Conservation (phyloP, 2,888 invertebrate species). For the Eristalis arbustorum region DNA sequence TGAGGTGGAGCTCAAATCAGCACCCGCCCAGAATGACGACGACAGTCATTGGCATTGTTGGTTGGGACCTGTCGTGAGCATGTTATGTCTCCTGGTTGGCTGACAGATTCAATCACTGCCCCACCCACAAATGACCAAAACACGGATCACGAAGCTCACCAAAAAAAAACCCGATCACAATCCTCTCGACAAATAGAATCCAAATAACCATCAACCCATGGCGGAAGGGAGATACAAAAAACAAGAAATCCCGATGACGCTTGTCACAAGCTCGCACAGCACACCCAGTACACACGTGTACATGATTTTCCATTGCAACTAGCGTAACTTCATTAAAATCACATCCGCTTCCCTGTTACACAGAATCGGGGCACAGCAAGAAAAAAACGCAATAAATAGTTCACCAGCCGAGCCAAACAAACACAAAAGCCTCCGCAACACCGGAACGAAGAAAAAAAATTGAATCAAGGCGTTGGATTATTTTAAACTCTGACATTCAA, state of each 20-base stretch:
- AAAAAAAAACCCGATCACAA: too few species aligned
- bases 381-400: neutral
- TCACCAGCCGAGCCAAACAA: neutral
- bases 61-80: too few species aligned
- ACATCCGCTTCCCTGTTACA: neutral
- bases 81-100: too few species aligned
- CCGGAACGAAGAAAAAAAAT: constrained; percentile 7
- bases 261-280: neutral
- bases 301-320: neutral
- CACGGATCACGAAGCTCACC: too few species aligned
- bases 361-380: neutral
- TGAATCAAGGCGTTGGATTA: constrained; percentile 42
- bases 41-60: too few species aligned
- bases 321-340: neutral
- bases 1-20: too few species aligned
- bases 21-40: too few species aligned
- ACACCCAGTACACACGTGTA: neutral
- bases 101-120: too few species aligned
- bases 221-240: neutral
- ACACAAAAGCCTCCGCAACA: neutral
- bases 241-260: neutral
- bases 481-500: constrained; percentile 52
- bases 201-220: neutral
- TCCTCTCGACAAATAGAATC: too few species aligned
- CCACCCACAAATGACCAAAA: too few species aligned